Conservation (phyloP, 2,797 vertebrate genomes). For the Myripristis jacobus region DNA sequence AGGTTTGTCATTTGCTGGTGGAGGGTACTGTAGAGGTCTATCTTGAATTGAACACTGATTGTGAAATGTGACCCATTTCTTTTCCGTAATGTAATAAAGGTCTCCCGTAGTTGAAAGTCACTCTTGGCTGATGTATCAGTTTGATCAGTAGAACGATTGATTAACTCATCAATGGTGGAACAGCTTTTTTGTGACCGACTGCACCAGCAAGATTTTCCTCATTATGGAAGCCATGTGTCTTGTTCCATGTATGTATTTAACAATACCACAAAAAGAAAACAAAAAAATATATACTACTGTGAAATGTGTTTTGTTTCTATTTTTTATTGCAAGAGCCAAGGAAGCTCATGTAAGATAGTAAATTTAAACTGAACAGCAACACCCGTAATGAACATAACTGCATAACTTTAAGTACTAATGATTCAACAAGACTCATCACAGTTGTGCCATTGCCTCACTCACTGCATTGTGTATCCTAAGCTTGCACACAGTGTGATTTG, state of each 20-base stretch:
- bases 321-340: slow-evolving; percentile 67
- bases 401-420: slow-evolving; percentile 35
- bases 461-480: slow-evolving; percentile 48
- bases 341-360: slow-evolving; percentile 64
- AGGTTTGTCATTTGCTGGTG: slow-evolving; percentile 67
- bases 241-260: slow-evolving; percentile 82
- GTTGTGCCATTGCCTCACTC: slow-evolving; percentile 54
- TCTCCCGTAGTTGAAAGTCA: slow-evolving; percentile 64
- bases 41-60: slow-evolving; percentile 59
- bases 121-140: slow-evolving; percentile 62
- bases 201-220: slow-evolving; percentile 78
- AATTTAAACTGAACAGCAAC: slow-evolving; percentile 49
- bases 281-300: slow-evolving; percentile 83
- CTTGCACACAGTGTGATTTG: slow-evolving; percentile 71
- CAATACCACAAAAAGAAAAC: slow-evolving; percentile 74
- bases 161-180: slow-evolving; percentile 47
- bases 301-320: slow-evolving; percentile 81
- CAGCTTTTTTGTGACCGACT: slow-evolving; percentile 61
- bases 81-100: slow-evolving; percentile 69
- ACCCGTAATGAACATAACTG: slow-evolving; percentile 53
- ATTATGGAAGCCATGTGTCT: slow-evolving; percentile 78
- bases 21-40: slow-evolving; percentile 62
- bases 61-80: slow-evolving; percentile 54
- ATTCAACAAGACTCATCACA: slow-evolving; percentile 27
- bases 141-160: slow-evolving; percentile 54